Percentiles rank a stretch among this genome's conserved stretches.
These are phyloP conservation scores for Ptychoptera contaminata DNA, from an alignment of 2,888 invertebrate genomes.

Conservation along the genomic window DNA sequence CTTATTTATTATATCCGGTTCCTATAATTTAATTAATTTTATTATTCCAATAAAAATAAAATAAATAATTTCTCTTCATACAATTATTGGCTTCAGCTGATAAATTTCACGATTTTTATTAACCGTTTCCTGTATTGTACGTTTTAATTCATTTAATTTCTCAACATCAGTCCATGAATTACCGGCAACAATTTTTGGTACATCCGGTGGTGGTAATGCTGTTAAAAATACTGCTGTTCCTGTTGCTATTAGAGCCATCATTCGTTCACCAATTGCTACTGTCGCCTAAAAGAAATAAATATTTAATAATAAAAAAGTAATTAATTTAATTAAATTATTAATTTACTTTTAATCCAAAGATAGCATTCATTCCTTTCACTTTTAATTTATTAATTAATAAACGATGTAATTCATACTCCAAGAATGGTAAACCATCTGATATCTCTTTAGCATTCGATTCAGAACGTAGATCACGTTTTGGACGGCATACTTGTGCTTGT, in stretches of 20 bases:
- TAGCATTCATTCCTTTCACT: slow-evolving; percentile 88
- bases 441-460: slow-evolving; percentile 87
- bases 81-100: slow-evolving; percentile 27
- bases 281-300: slow-evolving; percentile 40
- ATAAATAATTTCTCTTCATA: slow-evolving; percentile 4
- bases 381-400: slow-evolving; percentile 78
- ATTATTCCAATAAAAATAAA: too few relatives aligned
- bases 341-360: slow-evolving; percentile 58
- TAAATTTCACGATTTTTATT: slow-evolving; percentile 56
- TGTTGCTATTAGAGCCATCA: slow-evolving; percentile 76
- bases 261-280: slow-evolving; percentile 70
- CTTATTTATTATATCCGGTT: not conserved
- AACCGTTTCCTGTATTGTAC: slow-evolving; percentile 50
- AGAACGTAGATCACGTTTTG: slow-evolving; percentile 61
- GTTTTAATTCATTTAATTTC: slow-evolving; percentile 50
- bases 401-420: slow-evolving; percentile 90
- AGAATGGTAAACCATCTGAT: slow-evolving; percentile 84
- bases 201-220: slow-evolving; percentile 58
- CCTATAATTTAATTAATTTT: not conserved
- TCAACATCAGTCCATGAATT: slow-evolving; percentile 47
- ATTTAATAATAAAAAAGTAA: too few relatives aligned
- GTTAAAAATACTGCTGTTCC: slow-evolving; percentile 70
- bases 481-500: slow-evolving; percentile 59
- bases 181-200: slow-evolving; percentile 54
- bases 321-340: too few relatives aligned